Evolutionary conservation across 1,140 invertebrate genomes (phyloP).

Genomic region (Ooceraea biroi): DNA sequence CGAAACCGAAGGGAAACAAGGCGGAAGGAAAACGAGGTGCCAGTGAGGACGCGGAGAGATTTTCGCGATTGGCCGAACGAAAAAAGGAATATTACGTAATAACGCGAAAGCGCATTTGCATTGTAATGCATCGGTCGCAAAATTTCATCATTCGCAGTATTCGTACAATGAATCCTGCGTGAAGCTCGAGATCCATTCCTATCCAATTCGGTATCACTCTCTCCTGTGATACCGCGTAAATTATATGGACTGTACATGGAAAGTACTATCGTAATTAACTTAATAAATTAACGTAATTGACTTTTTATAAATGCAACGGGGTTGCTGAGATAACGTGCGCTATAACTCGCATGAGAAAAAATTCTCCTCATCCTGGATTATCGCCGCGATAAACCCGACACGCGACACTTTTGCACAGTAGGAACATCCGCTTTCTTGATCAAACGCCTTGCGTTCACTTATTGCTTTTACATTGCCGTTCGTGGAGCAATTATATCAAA

Average conservation of each 20-base stretch:
- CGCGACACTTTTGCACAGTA: slow-evolving; percentile 13
- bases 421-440: background rate
- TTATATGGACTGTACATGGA: background rate
- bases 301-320: slow-evolving; percentile 55
- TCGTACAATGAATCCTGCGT: background rate
- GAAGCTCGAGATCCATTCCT: background rate
- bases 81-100: background rate
- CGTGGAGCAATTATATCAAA: background rate
- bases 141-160: no score
- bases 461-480: background rate
- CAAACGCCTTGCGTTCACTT: background rate
- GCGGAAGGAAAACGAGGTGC: slow-evolving; percentile 50
- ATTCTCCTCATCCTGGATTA: background rate
- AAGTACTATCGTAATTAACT: background rate
- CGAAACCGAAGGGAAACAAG: no score
- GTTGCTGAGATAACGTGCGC: slow-evolving; percentile 22
- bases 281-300: background rate
- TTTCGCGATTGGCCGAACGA: background rate
- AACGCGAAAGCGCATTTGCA: background rate
- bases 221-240: background rate
- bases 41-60: slow-evolving; percentile 25
- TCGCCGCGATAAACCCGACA: background rate
- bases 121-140: no score
- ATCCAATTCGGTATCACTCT: background rate
- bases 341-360: background rate